Evolutionary conservation across 1,140 invertebrate genomes (phyloP).

Genomic region (Heliconius melpomene): DNA sequence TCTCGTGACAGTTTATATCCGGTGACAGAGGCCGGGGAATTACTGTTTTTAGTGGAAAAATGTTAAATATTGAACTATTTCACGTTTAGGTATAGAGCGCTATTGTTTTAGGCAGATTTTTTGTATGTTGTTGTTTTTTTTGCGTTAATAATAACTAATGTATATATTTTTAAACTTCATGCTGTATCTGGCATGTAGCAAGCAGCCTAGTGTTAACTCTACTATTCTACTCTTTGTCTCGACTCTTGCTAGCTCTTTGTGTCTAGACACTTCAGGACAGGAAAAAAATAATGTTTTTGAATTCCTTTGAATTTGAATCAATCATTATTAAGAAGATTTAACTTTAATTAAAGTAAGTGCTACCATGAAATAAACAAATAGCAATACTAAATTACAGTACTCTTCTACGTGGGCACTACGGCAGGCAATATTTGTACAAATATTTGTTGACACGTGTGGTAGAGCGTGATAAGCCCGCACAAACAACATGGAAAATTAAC

Average conservation of each 20-base stretch:
- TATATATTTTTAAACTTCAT: too few relatives aligned
- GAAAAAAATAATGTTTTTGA: neutral
- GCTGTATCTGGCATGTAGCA: too few relatives aligned
- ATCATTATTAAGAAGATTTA: neutral
- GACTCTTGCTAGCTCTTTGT: too few relatives aligned
- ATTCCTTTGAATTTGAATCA: neutral
- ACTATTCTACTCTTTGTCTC: too few relatives aligned
- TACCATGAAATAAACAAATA: neutral
- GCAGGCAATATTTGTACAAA: neutral
- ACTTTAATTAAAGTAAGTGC: neutral
- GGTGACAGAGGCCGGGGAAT: neutral
- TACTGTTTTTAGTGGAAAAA: neutral
- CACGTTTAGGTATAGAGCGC: too few relatives aligned
- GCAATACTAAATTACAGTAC: neutral
- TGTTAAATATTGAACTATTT: neutral
- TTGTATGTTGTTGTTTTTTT: too few relatives aligned
- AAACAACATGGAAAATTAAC: constrained; percentile 13
- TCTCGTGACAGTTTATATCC: constrained; percentile 18
- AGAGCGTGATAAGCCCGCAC: constrained; percentile 12
- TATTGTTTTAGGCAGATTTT: too few relatives aligned
- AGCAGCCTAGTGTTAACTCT: too few relatives aligned
- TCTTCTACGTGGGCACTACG: neutral
- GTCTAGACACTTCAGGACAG: too few relatives aligned
- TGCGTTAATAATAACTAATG: too few relatives aligned
- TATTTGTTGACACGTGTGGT: constrained; percentile 1